Percentiles rank a stretch among this genome's conserved stretches.
Conservation (phyloP, 2,888 invertebrate genomes). For the Gisinianus flammeolus region DNA sequence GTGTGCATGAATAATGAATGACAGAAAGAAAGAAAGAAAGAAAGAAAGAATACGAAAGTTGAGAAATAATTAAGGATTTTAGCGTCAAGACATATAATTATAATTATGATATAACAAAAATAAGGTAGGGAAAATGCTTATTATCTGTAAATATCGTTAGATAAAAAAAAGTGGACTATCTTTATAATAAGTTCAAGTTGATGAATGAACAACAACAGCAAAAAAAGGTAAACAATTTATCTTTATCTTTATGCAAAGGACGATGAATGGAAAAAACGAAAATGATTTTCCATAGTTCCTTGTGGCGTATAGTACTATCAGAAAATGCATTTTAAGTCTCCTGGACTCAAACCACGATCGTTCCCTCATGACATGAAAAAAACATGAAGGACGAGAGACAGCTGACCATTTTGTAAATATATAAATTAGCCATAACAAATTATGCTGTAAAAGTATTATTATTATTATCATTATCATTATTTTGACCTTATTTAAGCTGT, state of each 20-base stretch:
- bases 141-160: background rate
- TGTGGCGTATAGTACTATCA: conserved; percentile 27
- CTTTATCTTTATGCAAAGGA: too few species aligned
- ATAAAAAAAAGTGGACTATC: background rate
- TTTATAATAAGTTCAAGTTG: too few species aligned
- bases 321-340: conserved; percentile 14
- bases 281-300: background rate
- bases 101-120: background rate
- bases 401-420: conserved; percentile 6
- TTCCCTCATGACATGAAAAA: too few species aligned
- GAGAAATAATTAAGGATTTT: background rate
- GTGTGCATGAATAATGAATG: too few species aligned
- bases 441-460: background rate
- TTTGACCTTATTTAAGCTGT: too few species aligned
- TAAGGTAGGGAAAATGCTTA: background rate
- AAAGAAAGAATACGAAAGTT: too few species aligned
- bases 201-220: too few species aligned
- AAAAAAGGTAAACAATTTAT: too few species aligned
- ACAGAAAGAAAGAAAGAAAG: too few species aligned
- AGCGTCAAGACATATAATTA: background rate
- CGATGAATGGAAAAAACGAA: too few species aligned
- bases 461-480: too few species aligned
- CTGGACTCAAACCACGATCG: background rate
- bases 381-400: background rate
- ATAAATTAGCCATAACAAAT: background rate